These are phyloP conservation scores for Anniella stebbinsi DNA, from an alignment of 2,797 vertebrate genomes.

Conservation along the genomic window DNA sequence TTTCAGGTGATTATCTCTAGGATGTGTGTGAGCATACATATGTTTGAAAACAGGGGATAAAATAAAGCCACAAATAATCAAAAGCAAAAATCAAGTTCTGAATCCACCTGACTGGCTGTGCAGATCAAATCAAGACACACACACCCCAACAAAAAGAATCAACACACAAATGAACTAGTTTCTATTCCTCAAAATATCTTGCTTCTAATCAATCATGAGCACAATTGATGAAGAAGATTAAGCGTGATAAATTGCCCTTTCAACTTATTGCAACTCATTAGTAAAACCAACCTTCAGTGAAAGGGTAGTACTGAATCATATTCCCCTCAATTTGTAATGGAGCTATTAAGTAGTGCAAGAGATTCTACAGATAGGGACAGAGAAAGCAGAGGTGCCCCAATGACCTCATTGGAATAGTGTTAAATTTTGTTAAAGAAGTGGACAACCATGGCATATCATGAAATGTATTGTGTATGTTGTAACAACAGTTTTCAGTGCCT, in stretches of 20 bases:
- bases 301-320: background rate
- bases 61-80: too few relatives aligned
- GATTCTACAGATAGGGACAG: background rate
- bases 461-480: too few relatives aligned
- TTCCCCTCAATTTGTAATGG: background rate
- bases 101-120: too few relatives aligned
- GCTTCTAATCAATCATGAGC: background rate
- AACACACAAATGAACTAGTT: background rate
- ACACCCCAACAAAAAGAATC: background rate
- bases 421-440: background rate
- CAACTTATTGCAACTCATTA: background rate
- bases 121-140: background rate
- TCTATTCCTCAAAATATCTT: background rate
- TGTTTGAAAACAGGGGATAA: too few relatives aligned
- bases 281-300: background rate
- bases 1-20: too few relatives aligned
- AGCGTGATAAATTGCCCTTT: background rate
- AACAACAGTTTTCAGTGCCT: too few relatives aligned
- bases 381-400: background rate
- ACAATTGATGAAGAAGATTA: background rate
- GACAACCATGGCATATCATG: too few relatives aligned
- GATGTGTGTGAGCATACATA: too few relatives aligned
- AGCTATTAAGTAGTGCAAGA: background rate
- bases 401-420: background rate
- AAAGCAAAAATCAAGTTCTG: too few relatives aligned